Evolutionary conservation across 2,888 invertebrate genomes (phyloP).

Genomic region (Tigriopus californicus): DNA sequence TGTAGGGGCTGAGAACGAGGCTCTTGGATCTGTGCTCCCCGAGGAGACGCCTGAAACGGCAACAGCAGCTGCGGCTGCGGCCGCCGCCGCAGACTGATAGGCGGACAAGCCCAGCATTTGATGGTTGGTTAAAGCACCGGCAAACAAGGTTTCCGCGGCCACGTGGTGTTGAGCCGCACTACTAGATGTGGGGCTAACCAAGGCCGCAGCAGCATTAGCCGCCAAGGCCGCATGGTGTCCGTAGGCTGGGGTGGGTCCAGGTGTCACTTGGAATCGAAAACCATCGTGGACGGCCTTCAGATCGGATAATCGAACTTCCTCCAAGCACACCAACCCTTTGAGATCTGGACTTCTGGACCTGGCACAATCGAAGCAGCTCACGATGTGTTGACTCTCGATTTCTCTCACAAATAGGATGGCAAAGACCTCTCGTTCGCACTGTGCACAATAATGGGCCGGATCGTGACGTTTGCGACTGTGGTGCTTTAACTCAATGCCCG

Average conservation of each 20-base stretch:
- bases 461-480: conserved; percentile 87
- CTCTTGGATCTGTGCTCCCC: no score
- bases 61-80: not conserved
- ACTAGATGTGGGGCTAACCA: not conserved
- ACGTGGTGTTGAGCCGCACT: not conserved
- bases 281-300: conserved; percentile 74
- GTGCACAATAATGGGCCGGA: conserved; percentile 91
- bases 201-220: not conserved
- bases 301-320: conserved; percentile 82
- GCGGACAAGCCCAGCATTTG: no score
- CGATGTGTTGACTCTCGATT: conserved; percentile 82
- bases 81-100: not conserved
- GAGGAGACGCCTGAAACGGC: not conserved
- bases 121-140: not conserved
- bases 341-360: conserved; percentile 61
- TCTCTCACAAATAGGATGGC: conserved; percentile 89
- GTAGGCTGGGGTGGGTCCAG: not conserved
- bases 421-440: conserved; percentile 89
- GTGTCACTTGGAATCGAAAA: conserved; percentile 38
- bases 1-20: no score
- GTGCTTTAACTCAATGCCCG: conserved; percentile 70
- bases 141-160: not conserved
- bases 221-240: not conserved
- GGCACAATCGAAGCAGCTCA: conserved; percentile 91
- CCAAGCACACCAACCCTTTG: conserved; percentile 77